Base-by-base conservation (phyloP, 2,797 vertebrate genomes). In the Enteromius anoplus region DNA sequence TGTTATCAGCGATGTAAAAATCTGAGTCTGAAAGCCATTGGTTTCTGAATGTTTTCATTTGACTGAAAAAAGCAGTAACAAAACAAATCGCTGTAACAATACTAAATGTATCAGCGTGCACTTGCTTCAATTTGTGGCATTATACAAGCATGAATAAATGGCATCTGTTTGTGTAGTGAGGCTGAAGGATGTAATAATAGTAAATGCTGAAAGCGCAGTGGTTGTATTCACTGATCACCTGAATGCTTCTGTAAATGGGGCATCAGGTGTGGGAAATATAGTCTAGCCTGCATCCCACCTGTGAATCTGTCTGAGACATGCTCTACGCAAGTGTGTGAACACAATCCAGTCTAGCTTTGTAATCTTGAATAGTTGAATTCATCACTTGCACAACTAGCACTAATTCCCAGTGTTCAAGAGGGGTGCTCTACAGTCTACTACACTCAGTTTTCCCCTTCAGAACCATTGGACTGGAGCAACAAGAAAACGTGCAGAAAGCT, bases 151-250 rank as follows among this genome's bases (percentile, higher is more conserved):
- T 37, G 49, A 75, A 37, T 62, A 78, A 29, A 78, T 66, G 19
- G 45, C 45, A 66, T 66, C 60, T 66, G 60, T 51, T 51, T 65
- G 5, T 51, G 58, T n/a, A 51, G 60, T 66, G 26, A 51, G 29
- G 76, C 29, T 66, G 23, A 78, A 77, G 15, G 42, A 64, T 64
- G 60, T 32, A 49, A 78, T 49, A 65, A 78, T 47, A 66, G 76
- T 78, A 12, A 32, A 78, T 29, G 40, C 10, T 78, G 49, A 78
- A 77, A 49, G 26, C 9, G 1, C 75, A 64, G 60, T 77, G 40
- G 40, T 45, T 64, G 29, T 78, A 49, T 65, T 66, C 60, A 34
- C 76, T 15, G 29, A 62, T 78, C 62, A 78, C 19, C 62, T 66
- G 62, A 23, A 66, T 78, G 45, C 45, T 29, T 78, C 42, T 65